Conservation (phyloP, 2,888 invertebrate genomes). For the Ophonus ardosiacus region DNA sequence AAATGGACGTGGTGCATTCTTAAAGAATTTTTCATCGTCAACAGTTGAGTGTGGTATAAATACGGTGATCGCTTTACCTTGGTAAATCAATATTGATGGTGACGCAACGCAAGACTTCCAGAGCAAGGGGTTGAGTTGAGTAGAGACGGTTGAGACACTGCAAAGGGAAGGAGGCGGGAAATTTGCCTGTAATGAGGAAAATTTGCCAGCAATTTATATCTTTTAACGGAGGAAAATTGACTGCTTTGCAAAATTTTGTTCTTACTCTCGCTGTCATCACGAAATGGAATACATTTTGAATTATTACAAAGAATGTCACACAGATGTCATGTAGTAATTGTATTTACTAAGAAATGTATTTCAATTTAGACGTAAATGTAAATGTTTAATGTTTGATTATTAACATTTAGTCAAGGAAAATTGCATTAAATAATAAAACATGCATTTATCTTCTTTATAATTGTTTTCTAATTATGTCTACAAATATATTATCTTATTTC, state of each 20-base stretch:
- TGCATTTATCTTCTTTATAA: too few species aligned
- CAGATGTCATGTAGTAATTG: not conserved
- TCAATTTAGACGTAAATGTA: not conserved
- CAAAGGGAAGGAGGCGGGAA: constrained; percentile 5
- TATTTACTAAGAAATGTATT: not conserved
- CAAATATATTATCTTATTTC: too few species aligned
- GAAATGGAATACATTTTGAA: constrained; percentile 27
- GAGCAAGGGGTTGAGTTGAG: not conserved
- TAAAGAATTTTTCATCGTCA: constrained; percentile 52
- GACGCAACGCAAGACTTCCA: constrained; percentile 42
- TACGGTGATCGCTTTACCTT: constrained; percentile 49
- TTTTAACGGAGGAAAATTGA: constrained; percentile 48
- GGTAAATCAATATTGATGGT: constrained; percentile 51
- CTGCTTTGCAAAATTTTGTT: constrained; percentile 47
- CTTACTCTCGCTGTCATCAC: constrained; percentile 34
- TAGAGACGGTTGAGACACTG: constrained; percentile 16
- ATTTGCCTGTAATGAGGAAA: constrained; percentile 45
- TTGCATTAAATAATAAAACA: too few species aligned
- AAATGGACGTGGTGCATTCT: constrained; percentile 50
- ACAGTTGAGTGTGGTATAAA: constrained; percentile 50
- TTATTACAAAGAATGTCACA: not conserved
- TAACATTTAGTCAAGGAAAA: not conserved
- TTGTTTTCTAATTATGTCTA: too few species aligned
- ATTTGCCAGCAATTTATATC: constrained; percentile 55
- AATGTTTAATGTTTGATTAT: not conserved